Conservation (phyloP, 23 tunicate species). For the Corella eumyota region DNA sequence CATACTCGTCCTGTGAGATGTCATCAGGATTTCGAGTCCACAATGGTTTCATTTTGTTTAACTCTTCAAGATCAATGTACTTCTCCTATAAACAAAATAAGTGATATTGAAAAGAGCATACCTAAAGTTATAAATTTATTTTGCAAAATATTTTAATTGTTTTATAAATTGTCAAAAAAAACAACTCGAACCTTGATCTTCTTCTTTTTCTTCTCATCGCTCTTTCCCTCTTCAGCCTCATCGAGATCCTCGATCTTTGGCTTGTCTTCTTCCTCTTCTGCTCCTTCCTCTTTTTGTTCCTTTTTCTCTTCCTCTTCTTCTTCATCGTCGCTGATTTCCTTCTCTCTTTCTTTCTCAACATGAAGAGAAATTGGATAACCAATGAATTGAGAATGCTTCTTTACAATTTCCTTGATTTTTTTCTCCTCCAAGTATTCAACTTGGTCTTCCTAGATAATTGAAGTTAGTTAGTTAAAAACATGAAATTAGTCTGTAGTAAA, state of each 20-base stretch:
- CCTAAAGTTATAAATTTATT: background rate
- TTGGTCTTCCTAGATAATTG: slow-evolving; percentile 86
- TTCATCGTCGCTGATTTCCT: slow-evolving; percentile 86
- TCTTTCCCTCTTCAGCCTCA: slow-evolving; percentile 74
- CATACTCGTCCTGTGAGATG: slow-evolving; percentile 94
- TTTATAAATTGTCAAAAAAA: too few species aligned
- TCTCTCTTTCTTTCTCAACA: slow-evolving; percentile 95
- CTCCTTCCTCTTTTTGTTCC: slow-evolving; percentile 26
- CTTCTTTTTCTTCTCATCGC: slow-evolving; percentile 73
- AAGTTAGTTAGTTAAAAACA: background rate
- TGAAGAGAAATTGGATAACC: slow-evolving; percentile 93
- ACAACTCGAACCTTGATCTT: slow-evolving; percentile 55
- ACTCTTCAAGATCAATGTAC: slow-evolving; percentile 83
- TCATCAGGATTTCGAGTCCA: slow-evolving; percentile 99
- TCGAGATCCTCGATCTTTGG: slow-evolving; percentile 92
- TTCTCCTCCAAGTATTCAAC: slow-evolving; percentile 83
- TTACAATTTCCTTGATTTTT: slow-evolving; percentile 91
- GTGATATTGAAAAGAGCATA: background rate
- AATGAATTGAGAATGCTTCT: slow-evolving; percentile 94
- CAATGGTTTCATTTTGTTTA: slow-evolving; percentile 92
- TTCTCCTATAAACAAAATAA: slow-evolving; percentile 30
- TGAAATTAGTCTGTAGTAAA: too few species aligned
- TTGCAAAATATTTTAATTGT: background rate
- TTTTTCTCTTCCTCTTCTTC: slow-evolving; percentile 85
- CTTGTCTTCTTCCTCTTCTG: slow-evolving; percentile 50